These are phyloP conservation scores for Percopsis transmontana DNA, from an alignment of 2,113 vertebrate genomes.

Conservation along the genomic window DNA sequence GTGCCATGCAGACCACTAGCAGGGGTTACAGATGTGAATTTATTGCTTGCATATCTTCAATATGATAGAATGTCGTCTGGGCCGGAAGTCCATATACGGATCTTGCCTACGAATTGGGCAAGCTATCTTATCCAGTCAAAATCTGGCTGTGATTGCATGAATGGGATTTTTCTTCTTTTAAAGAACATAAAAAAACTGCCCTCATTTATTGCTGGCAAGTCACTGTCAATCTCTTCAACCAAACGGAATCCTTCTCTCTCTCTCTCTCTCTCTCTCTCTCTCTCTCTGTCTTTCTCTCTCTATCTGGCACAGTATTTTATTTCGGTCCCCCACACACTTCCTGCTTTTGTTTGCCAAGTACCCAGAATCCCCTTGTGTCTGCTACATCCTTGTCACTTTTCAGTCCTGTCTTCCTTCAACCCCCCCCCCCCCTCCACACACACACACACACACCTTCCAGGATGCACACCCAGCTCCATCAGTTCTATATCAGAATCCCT, in stretches of 20 bases:
- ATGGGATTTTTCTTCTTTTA: slow-evolving; percentile 16
- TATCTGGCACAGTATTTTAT: neutral
- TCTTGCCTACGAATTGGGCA: no score
- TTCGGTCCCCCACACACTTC: slow-evolving; percentile 32
- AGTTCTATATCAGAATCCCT: no score
- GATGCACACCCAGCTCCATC: no score
- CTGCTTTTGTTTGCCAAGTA: slow-evolving; percentile 70
- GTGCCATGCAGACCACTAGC: no score
- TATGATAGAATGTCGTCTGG: no score
- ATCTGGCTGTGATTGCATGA: slow-evolving; percentile 25
- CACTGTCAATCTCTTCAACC: neutral
- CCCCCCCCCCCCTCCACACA: neutral
- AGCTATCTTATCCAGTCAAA: slow-evolving; percentile 14
- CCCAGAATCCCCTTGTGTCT: slow-evolving; percentile 45
- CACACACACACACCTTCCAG: no score
- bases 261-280: neutral
- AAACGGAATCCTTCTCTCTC: neutral
- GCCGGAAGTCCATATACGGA: no score
- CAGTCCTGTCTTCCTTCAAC: slow-evolving; percentile 46
- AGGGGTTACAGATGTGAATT: no score
- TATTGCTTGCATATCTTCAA: no score
- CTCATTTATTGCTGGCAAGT: neutral
- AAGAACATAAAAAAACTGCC: slow-evolving; percentile 3
- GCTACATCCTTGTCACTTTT: slow-evolving; percentile 53
- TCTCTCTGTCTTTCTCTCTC: neutral